A percentile compares a stretch with the other conserved stretches of the same genome.
Conservation (phyloP, 2,888 invertebrate genomes). For the Heliconius ismenius region DNA sequence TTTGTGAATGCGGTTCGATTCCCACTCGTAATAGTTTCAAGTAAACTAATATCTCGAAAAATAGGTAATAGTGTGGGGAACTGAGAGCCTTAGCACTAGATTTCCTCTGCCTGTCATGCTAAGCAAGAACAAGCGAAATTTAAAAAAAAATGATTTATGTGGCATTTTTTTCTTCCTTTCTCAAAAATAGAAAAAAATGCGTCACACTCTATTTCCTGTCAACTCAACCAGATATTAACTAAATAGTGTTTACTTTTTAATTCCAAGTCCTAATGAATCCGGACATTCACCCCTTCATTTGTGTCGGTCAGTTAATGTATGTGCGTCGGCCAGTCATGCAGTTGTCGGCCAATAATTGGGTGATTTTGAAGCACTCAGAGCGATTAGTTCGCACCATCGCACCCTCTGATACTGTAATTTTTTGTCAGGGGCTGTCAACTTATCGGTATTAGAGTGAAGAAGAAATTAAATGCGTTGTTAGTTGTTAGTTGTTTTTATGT, state of each 20-base stretch:
- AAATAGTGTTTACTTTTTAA: slow-evolving; percentile 25
- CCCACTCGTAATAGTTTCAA: not conserved
- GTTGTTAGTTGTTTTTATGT: too few relatives aligned
- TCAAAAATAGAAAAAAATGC: not conserved
- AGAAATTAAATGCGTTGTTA: not conserved
- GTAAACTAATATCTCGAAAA: not conserved
- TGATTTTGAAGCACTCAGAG: slow-evolving; percentile 69
- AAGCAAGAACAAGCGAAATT: too few relatives aligned
- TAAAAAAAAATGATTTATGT: too few relatives aligned
- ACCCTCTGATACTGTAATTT: slow-evolving; percentile 41
- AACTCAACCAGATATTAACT: slow-evolving; percentile 8
- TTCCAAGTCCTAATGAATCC: slow-evolving; percentile 11
- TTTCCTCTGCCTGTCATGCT: too few relatives aligned
- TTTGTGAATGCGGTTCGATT: not conserved
- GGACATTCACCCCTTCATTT: slow-evolving; percentile 29
- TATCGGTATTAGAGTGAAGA: slow-evolving; percentile 28
- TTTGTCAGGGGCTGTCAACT: slow-evolving; percentile 53
- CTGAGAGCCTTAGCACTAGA: too few relatives aligned
- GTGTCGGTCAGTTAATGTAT: slow-evolving; percentile 35
- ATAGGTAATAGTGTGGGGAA: not conserved
- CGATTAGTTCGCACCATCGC: slow-evolving; percentile 72
- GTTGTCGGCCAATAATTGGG: slow-evolving; percentile 72
- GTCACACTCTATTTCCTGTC: not conserved
- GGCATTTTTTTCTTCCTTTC: not conserved
- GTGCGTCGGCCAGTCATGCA: slow-evolving; percentile 44